A percentile compares a stretch with the other conserved stretches of the same genome.
phyloP scores from a whole-genome alignment of 2,888 invertebrate genomes.

The Hirtodrosophila duncani region DNA sequence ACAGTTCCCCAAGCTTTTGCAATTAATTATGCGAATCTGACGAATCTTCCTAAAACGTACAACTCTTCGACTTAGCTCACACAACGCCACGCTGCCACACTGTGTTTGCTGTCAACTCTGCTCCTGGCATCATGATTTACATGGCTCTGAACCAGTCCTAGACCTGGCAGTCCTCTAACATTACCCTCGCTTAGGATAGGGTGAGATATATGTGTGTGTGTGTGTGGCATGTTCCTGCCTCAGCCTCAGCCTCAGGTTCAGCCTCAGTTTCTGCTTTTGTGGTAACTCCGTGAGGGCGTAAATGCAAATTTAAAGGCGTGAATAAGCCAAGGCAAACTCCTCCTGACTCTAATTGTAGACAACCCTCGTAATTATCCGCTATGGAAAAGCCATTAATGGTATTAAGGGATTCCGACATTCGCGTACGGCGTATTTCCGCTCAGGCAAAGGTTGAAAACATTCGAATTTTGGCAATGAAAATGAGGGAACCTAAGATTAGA shows the following conservation, averaged over 20 bases:
- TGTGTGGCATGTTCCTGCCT: slow-evolving; percentile 28
- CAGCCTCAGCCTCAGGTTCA: no score
- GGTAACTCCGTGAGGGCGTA: slow-evolving; percentile 19
- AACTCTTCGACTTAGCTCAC: slow-evolving; percentile 67
- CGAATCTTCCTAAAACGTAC: slow-evolving; percentile 66
- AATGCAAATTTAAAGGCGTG: slow-evolving; percentile 74
- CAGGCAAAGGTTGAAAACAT: no score
- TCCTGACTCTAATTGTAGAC: slow-evolving; percentile 63
- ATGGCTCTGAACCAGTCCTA: slow-evolving; percentile 40
- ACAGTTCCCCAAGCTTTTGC: slow-evolving; percentile 50
- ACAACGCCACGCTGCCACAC: slow-evolving; percentile 30
- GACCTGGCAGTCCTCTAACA: slow-evolving; percentile 4
- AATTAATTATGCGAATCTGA: slow-evolving; percentile 76
- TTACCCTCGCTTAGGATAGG: no score
- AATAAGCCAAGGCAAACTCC: slow-evolving; percentile 58
- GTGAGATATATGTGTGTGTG: slow-evolving; percentile 32
- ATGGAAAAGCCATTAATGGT: slow-evolving; percentile 75
- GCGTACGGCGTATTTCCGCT: no score
- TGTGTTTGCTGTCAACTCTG: slow-evolving; percentile 68
- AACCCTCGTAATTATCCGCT: slow-evolving; percentile 72
- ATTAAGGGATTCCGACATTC: slow-evolving; percentile 61
- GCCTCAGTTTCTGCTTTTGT: no score
- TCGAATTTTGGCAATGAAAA: no score
- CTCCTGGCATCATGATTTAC: slow-evolving; percentile 71
- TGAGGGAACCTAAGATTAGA: no score